Base-by-base conservation (phyloP, 2,888 invertebrate genomes). In the Eupelmus urozonus region DNA sequence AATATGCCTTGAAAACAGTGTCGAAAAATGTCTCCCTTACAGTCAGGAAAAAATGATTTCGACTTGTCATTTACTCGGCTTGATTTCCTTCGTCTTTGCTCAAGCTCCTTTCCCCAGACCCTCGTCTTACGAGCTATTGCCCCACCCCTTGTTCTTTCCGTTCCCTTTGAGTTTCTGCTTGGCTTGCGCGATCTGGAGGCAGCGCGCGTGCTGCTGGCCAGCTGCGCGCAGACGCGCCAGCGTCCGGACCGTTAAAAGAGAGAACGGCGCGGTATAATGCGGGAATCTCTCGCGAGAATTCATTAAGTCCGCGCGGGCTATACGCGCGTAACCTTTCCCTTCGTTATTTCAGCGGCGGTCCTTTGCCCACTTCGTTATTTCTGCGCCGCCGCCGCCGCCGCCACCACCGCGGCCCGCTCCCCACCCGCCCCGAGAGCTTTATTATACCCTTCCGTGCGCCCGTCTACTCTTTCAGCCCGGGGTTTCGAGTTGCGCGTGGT, bases 211-310 rank as follows among this genome's bases (percentile, higher is more conserved):
- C 18, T 2, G 18, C 13, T 4, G 27, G 53, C 9, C 53, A 53
- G 53, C 34, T 34, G 34, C 34, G 34, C 9, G n/a, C n/a, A n/a
- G n/a, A n/a, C n/a, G n/a, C n/a, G n/a, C n/a, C n/a, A n/a, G n/a
- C 13, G 27, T 25, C 25, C 27, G 20, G 20, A 20, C 53, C 63
- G 25, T 25, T 2, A 45, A 51, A 40, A 53, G 45, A 45, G 45
- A 45, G 16, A 13, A 45, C 13, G 2, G 20, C 3, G 53, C 20
- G 20, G 23, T 67, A 67, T 55, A 67, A 67, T 60, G 18, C 60
- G 27, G 40, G 66, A 72, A 27, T 60, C 71, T 67, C 67, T 72
- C 62, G 40, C 62, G 71, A 62, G 62, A 72, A 72, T 72, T 72
- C 60, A 72, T 72, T 53, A 62, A 72, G 62, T 62, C 70, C 16